These are phyloP conservation scores for Tarsius wallacei DNA, from an alignment of 2,797 vertebrate species.

Conservation along the genomic window DNA sequence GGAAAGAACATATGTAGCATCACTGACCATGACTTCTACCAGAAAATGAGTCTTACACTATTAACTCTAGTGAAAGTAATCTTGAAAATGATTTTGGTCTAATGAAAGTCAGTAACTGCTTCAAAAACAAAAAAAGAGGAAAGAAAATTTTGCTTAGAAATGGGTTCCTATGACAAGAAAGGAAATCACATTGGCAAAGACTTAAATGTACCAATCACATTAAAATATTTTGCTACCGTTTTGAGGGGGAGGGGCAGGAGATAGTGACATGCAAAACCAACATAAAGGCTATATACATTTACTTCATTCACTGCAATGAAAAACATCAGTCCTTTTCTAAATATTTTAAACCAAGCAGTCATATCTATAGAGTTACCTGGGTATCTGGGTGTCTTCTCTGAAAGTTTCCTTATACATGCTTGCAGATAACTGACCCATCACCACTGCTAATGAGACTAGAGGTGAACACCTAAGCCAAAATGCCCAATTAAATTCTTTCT, in stretches of 20 bases:
- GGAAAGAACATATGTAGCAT: not conserved
- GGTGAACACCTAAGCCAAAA: not conserved
- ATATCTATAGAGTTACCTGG: not conserved
- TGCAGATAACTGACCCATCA: not conserved
- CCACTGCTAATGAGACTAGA: not conserved
- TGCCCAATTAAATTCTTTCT: not conserved
- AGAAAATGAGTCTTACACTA: not conserved
- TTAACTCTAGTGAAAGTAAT: constrained; percentile 22
- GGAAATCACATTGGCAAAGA: not conserved
- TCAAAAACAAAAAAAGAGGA: not conserved
- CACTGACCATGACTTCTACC: not conserved
- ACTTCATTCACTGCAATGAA: not conserved
- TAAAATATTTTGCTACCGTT: not conserved
- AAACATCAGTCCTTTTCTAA: not conserved
- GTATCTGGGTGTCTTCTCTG: not conserved
- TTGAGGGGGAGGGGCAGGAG: not conserved
- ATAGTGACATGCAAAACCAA: not conserved
- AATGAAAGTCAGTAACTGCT: not conserved
- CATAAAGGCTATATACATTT: not conserved
- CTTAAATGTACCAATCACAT: not conserved
- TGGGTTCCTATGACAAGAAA: not conserved
- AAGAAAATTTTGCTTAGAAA: constrained; percentile 37
- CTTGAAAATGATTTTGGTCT: not conserved
- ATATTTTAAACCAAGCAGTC: not conserved
- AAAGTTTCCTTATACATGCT: not conserved